Evolutionary conservation across 2,113 vertebrate species (phyloP).

Genomic region (Leiothrix lutea): DNA sequence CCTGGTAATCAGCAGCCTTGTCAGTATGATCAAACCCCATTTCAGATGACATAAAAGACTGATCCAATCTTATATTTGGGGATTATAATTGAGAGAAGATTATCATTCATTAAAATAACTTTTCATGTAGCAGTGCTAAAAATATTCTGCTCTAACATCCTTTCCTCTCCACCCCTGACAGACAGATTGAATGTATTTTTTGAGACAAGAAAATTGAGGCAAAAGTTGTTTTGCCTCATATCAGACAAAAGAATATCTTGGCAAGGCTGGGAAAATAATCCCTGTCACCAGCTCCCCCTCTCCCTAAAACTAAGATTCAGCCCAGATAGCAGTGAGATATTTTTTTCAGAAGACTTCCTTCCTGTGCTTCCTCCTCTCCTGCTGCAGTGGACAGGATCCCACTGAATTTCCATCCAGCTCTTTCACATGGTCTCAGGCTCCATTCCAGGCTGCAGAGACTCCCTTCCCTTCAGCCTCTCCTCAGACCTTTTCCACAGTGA

Average conservation of each 20-base stretch:
- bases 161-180: constrained; percentile 11
- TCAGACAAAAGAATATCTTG: neutral
- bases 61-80: constrained; percentile 44
- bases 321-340: neutral
- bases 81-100: constrained; percentile 64
- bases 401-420: neutral
- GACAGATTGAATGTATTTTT: neutral
- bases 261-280: neutral
- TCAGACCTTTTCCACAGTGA: neutral
- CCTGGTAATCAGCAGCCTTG: constrained; percentile 64
- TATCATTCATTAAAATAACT: constrained; percentile 60
- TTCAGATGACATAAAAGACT: constrained; percentile 55
- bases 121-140: constrained; percentile 27
- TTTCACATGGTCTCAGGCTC: neutral
- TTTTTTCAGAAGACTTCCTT: neutral
- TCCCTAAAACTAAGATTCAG: neutral
- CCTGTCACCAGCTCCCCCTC: neutral
- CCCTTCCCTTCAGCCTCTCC: neutral
- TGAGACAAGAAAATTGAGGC: neutral
- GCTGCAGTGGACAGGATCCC: neutral
- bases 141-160: constrained; percentile 26
- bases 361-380: neutral
- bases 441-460: neutral
- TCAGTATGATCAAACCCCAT: constrained; percentile 59
- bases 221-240: constrained; percentile 20